Evolutionary conservation across 2,888 invertebrate genomes (phyloP), one percentile per base, ranked within the genome.

Genomic region (Arctia plantaginis): DNA sequence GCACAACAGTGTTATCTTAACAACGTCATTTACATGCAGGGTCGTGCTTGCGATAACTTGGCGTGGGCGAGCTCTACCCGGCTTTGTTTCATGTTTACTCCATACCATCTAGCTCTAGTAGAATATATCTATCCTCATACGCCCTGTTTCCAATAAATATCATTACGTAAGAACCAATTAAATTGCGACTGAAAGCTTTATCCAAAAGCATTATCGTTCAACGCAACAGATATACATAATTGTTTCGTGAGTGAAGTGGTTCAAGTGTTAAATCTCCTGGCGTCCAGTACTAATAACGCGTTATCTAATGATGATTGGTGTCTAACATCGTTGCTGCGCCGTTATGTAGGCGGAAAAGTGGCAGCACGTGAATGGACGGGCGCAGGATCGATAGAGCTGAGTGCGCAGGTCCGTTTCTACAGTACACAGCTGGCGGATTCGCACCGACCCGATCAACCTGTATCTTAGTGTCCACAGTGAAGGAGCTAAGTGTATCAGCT

Each of bases 261-360:
- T 90, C 82, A 82, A 93, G 91, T 90, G 90, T 87, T 76, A 87
- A 88, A 89, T 90, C 89, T 89, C 88, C 82, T 86, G 84, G 88
- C 86, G 90, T 85, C 85, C 84, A 88, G 89, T 89, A 88, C 85
- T 92, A 93, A 94, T 94, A 94, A 90, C 86, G 88, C 88, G 90
- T 93, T 95, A 95, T 94, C 94, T 91, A 92, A 92, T 91, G 91
- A 90, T 93, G 94, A 94, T 95, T 93, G 92, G 89, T 89, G 91
- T 93, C 90, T 92, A 93, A 92, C 92, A 91, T 88, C 80, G 87
- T 88, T 85, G 90, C 88, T 88, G 86, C 87, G 88, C 89, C 88
- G 91, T 90, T 91, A 93, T 92, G 94, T 94, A 93, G 95, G 94
- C 92, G 94, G 91, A 79, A 90, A 89, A 90, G 90, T 90, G 92